phyloP scores from a whole-genome alignment of 2,888 invertebrate genomes.

The Micoletzkya japonica region DNA sequence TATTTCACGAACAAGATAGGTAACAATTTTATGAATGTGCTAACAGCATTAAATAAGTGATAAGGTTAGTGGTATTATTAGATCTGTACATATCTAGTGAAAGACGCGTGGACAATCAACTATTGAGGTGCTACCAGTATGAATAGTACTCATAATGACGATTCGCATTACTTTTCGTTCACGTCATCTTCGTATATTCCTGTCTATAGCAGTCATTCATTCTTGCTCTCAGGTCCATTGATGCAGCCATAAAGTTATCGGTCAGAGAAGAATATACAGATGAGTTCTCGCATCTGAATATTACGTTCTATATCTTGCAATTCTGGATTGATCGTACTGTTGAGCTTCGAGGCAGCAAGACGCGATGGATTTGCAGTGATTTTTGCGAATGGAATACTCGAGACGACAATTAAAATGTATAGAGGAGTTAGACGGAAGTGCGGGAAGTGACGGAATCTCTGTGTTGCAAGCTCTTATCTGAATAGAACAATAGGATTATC shows the following conservation, averaged over 20 bases:
- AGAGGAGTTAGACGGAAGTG: not conserved
- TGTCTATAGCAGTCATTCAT: conserved; percentile 13
- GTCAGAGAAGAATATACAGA: not conserved
- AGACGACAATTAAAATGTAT: conserved; percentile 1
- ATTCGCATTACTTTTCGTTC: no score
- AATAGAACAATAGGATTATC: no score
- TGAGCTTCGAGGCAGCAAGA: conserved; percentile 5
- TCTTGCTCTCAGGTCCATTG: not conserved
- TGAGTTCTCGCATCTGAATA: conserved; percentile 11
- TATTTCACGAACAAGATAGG: no score
- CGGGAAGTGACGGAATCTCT: conserved; percentile 5
- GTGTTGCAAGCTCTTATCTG: no score
- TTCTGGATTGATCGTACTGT: not conserved
- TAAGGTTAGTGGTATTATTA: no score
- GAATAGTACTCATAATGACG: no score
- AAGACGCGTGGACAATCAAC: no score
- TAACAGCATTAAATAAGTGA: no score
- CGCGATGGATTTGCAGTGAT: not conserved
- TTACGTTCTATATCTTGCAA: not conserved
- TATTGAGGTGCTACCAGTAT: no score
- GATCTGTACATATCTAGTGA: no score
- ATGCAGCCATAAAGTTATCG: conserved; percentile 2
- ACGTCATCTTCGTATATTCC: not conserved
- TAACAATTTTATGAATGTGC: no score
- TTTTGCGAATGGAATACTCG: not conserved